Evolutionary conservation across 2,797 vertebrate genomes (phyloP).

Genomic region (Sebastes itinus): DNA sequence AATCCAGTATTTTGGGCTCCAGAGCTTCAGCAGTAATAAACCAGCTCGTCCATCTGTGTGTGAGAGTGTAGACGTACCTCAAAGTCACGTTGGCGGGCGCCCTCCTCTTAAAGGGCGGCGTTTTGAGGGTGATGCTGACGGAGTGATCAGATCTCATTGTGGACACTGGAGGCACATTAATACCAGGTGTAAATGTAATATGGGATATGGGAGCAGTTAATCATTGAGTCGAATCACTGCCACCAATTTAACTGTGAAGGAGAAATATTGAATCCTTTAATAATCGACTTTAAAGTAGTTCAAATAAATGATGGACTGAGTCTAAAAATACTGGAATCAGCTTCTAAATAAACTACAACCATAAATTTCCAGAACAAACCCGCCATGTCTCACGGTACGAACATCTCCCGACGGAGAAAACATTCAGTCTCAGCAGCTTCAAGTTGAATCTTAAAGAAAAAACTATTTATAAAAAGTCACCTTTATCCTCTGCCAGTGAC

Average conservation of each 20-base stretch:
- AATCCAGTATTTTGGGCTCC: background rate
- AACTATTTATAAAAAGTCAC: background rate
- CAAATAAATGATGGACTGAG: too few species aligned
- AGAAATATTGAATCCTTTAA: background rate
- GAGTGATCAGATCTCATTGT: too few species aligned
- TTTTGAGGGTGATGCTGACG: too few species aligned
- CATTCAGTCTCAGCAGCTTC: background rate
- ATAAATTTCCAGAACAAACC: too few species aligned
- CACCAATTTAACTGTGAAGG: background rate
- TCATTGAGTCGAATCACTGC: background rate
- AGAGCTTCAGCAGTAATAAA: background rate
- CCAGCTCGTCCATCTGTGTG: too few species aligned
- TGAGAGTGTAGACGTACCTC: too few species aligned
- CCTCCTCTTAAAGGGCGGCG: too few species aligned
- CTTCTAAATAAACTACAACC: background rate
- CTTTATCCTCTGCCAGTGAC: background rate
- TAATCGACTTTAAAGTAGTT: background rate
- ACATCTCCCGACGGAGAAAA: background rate
- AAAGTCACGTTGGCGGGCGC: too few species aligned
- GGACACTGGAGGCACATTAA: too few species aligned
- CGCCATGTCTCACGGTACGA: too few species aligned
- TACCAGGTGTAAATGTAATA: too few species aligned
- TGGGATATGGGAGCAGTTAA: background rate
- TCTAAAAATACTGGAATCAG: background rate
- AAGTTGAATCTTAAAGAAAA: background rate